Conservation (phyloP, 2,797 vertebrate species). For the Falco naumanni region DNA sequence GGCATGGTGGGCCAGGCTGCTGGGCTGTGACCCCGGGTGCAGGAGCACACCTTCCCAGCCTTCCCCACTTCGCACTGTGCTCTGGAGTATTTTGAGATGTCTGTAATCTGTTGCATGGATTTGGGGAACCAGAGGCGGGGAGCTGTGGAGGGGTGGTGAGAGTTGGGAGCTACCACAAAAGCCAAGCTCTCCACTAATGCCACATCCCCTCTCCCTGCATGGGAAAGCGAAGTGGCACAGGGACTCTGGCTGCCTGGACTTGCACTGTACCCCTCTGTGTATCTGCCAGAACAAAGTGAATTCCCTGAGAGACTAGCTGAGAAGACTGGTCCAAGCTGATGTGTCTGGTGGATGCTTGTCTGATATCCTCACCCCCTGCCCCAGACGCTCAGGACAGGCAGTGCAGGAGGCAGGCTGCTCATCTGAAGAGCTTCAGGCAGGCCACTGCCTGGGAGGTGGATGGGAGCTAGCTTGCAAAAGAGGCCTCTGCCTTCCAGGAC, state of each 20-base stretch:
- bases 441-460: accelerated
- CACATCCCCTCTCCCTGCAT: neutral
- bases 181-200: neutral
- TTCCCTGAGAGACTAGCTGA: neutral
- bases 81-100: neutral
- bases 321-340: neutral
- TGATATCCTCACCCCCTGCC: neutral
- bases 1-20: accelerated
- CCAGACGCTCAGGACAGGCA: neutral
- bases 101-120: neutral
- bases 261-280: too few species aligned
- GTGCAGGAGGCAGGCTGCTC: neutral
- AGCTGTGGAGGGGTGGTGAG: neutral
- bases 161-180: neutral
- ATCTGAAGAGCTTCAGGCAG: neutral
- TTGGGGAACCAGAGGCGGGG: neutral
- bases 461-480: neutral
- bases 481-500: neutral
- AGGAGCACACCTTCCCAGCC: accelerated
- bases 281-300: neutral
- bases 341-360: neutral
- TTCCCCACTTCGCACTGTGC: neutral
- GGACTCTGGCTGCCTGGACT: neutral
- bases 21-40: neutral
- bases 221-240: neutral